A percentile compares a stretch with the other conserved stretches of the same genome.
Evolutionary conservation across 1,140 invertebrate genomes (phyloP).

Genomic region (Bombyx mandarina): DNA sequence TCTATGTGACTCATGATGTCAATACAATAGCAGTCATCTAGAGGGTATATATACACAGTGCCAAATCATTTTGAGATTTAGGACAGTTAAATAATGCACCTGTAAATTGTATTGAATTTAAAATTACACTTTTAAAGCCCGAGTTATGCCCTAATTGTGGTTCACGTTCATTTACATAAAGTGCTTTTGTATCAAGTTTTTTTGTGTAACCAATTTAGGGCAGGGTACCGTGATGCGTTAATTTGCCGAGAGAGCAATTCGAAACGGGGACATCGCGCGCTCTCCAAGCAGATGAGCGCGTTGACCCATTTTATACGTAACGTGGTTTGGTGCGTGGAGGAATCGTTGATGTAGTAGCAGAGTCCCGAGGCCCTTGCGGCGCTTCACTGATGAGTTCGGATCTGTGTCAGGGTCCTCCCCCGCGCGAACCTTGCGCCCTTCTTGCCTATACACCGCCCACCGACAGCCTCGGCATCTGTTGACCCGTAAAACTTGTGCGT

Average conservation of each 20-base stretch:
- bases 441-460: constrained; percentile 25
- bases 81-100: too few relatives aligned
- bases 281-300: constrained; percentile 35
- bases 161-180: too few relatives aligned
- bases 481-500: constrained; percentile 55
- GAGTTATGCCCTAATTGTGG: too few relatives aligned
- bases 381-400: constrained; percentile 55
- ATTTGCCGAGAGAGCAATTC: constrained; percentile 50
- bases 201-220: constrained; percentile 26
- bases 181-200: too few relatives aligned
- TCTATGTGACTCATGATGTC: too few relatives aligned
- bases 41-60: too few relatives aligned
- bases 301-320: constrained; percentile 63
- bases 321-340: constrained; percentile 43
- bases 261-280: constrained; percentile 45
- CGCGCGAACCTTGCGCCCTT: constrained; percentile 46
- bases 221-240: constrained; percentile 35
- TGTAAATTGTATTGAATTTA: too few relatives aligned
- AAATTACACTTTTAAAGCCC: too few relatives aligned
- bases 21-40: too few relatives aligned
- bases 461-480: constrained; percentile 30
- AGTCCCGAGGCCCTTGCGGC: constrained; percentile 53
- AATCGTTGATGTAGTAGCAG: constrained; percentile 61
- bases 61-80: too few relatives aligned
- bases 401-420: constrained; percentile 67